Conservation (phyloP, 1,140 invertebrate species). For the Brachionus manjavacas region DNA sequence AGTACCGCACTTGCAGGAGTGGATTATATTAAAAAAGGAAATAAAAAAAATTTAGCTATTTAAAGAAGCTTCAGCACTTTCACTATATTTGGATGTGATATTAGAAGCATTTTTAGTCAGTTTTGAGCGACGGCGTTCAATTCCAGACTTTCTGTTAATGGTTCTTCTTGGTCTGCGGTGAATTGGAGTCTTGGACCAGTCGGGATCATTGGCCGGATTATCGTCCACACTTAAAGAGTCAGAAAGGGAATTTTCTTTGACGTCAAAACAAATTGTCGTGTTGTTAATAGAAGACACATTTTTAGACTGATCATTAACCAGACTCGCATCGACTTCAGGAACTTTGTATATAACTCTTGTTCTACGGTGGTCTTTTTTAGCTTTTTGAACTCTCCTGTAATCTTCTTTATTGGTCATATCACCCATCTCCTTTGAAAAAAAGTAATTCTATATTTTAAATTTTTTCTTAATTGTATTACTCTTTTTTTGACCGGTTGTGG, state of each 20-base stretch:
- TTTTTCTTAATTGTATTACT: neutral
- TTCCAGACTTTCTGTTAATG: neutral
- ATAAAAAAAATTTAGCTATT: neutral
- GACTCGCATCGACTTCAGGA: neutral
- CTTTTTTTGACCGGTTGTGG: neutral
- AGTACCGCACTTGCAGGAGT: neutral
- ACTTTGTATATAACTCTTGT: slow-evolving; percentile 28
- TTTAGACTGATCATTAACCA: neutral
- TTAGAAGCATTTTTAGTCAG: neutral
- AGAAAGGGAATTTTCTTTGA: neutral
- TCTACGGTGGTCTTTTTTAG: slow-evolving; percentile 4
- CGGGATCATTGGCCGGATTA: neutral
- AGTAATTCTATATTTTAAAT: neutral
- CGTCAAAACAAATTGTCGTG: neutral
- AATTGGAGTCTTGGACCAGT: slow-evolving; percentile 27
- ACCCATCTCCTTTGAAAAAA: neutral
- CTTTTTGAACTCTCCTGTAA: neutral
- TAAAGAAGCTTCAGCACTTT: neutral
- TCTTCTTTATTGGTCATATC: slow-evolving; percentile 34
- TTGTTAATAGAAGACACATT: neutral
- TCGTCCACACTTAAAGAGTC: neutral
- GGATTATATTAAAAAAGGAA: neutral
- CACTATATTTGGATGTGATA: neutral
- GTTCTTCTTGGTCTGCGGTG: neutral
- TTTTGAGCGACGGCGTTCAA: neutral